phyloP scores from a whole-genome alignment of 2,797 vertebrate genomes.

The Platyrinchus mystaceus region DNA sequence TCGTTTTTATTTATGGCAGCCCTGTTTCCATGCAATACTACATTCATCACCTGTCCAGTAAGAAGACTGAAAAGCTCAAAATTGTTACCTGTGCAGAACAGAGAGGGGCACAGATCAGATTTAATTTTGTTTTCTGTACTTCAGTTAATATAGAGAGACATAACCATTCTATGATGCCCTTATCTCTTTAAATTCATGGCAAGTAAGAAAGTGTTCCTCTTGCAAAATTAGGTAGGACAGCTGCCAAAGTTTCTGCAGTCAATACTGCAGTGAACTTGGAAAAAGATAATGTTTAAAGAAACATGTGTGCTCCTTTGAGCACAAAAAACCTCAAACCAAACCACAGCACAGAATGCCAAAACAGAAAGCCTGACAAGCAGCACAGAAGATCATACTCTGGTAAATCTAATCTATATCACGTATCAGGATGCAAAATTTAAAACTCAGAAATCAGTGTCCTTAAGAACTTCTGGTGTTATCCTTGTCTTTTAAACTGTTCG shows the following conservation, averaged over 20 bases:
- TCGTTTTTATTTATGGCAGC: neutral
- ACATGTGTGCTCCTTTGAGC: neutral
- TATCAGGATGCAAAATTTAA: neutral
- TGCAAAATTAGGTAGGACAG: neutral
- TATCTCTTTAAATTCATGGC: neutral
- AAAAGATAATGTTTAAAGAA: neutral
- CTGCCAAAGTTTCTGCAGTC: neutral
- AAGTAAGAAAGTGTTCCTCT: neutral
- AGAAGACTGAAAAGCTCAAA: neutral
- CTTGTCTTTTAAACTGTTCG: neutral
- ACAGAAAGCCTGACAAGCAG: neutral
- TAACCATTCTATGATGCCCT: neutral
- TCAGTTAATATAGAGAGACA: neutral
- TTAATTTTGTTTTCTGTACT: neutral
- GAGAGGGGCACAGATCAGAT: neutral
- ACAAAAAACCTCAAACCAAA: neutral
- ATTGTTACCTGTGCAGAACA: neutral
- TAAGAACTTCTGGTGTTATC: neutral
- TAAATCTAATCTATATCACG: neutral
- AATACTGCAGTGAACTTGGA: neutral
- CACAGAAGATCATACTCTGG: neutral
- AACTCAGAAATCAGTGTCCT: neutral
- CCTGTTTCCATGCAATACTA: neutral
- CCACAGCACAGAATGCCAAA: neutral
- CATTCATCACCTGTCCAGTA: neutral